phyloP scores from a whole-genome alignment of 2,888 invertebrate genomes.

The Deilephila elpenor region DNA sequence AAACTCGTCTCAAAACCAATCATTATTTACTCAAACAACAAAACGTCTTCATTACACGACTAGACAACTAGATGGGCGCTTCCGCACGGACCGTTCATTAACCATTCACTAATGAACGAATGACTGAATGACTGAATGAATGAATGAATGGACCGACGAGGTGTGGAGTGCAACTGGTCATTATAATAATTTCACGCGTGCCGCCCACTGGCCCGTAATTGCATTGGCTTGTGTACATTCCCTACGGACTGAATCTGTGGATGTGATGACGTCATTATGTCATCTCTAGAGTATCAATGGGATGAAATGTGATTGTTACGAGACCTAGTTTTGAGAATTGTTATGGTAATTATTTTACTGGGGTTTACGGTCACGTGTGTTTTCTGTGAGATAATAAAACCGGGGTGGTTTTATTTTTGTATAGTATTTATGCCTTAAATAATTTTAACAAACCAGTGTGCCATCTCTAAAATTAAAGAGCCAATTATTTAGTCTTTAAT shows the following conservation, averaged over 20 bases:
- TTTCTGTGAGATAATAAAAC: no score
- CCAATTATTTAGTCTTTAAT: no score
- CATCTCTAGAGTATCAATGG: background rate
- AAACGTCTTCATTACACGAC: slow-evolving; percentile 9
- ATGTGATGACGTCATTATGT: background rate
- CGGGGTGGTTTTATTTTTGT: no score
- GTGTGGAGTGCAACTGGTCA: slow-evolving; percentile 40
- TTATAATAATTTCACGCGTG: slow-evolving; percentile 55
- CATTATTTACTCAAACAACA: background rate
- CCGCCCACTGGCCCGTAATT: slow-evolving; percentile 13
- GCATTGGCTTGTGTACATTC: slow-evolving; percentile 18
- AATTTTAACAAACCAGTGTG: no score
- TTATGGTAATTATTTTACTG: no score
- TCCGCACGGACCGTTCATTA: slow-evolving; percentile 49
- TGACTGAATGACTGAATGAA: slow-evolving; percentile 50
- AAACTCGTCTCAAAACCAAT: background rate
- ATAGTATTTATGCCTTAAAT: no score
- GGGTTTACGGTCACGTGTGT: no score
- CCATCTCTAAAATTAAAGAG: no score
- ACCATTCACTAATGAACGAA: slow-evolving; percentile 49
- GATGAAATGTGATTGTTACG: no score
- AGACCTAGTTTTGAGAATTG: no score
- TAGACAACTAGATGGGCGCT: slow-evolving; percentile 31
- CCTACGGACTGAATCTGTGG: background rate
- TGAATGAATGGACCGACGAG: slow-evolving; percentile 34